Conservation (phyloP, 2,888 invertebrate genomes). For the Apodemia zela region DNA sequence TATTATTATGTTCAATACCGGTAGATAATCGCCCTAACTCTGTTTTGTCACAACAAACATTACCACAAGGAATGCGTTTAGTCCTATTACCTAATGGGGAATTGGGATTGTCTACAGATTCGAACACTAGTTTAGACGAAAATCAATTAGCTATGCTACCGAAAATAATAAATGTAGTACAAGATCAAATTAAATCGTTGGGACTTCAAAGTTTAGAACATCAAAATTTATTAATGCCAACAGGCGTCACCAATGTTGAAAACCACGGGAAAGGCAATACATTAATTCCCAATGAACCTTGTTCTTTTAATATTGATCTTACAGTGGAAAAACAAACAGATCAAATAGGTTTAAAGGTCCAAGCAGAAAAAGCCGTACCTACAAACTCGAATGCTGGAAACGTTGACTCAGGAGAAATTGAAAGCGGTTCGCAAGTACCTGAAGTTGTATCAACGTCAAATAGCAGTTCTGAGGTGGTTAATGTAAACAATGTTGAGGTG, state of each 20-base stretch:
- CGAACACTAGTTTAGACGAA: constrained; percentile 33
- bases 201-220: not conserved
- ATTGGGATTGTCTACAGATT: constrained; percentile 40
- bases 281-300: not conserved
- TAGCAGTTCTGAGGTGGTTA: not conserved
- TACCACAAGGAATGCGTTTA: constrained; percentile 45
- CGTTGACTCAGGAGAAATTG: not conserved
- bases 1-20: constrained; percentile 57
- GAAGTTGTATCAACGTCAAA: too few species aligned
- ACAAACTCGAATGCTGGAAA: not conserved
- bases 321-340: not conserved
- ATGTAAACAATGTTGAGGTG: not conserved
- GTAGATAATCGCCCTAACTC: constrained; percentile 20
- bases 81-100: constrained; percentile 41
- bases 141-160: constrained; percentile 39
- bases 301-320: not conserved
- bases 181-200: constrained; percentile 37
- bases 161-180: constrained; percentile 39
- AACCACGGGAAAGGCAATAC: not conserved
- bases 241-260: not conserved
- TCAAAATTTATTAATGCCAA: not conserved
- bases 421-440: not conserved
- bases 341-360: not conserved
- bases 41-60: constrained; percentile 23
- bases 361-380: not conserved